Conservation (phyloP, 2,888 invertebrate species). For the Troilus luridus region DNA sequence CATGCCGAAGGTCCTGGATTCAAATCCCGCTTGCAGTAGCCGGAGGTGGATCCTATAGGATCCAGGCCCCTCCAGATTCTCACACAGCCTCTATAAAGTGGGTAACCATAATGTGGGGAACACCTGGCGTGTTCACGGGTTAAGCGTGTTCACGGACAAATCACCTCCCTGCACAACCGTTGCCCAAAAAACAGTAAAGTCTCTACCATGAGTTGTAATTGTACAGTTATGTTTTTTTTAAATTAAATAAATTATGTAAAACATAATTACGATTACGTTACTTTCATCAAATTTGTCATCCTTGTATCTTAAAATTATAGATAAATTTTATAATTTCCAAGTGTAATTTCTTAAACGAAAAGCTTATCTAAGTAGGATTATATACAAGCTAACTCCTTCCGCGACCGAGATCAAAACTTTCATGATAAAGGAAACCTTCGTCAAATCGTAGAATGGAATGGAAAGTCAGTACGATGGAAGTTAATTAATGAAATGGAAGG, state of each 20-base stretch:
- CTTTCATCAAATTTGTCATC: not conserved
- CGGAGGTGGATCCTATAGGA: too few relatives aligned
- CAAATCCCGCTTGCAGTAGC: too few relatives aligned
- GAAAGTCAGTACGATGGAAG: not conserved
- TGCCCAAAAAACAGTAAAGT: too few relatives aligned
- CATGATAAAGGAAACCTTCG: constrained; percentile 37
- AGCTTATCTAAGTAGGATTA: not conserved
- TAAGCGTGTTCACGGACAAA: too few relatives aligned
- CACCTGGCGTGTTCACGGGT: too few relatives aligned
- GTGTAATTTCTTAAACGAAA: not conserved
- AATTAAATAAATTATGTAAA: not conserved
- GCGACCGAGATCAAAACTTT: not conserved
- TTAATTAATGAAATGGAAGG: constrained; percentile 44
- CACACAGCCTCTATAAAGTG: too few relatives aligned
- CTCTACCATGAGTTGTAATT: too few relatives aligned
- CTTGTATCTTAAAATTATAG: not conserved
- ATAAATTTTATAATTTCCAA: not conserved
- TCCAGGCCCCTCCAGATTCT: too few relatives aligned
- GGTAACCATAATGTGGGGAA: too few relatives aligned
- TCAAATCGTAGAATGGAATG: constrained; percentile 14
- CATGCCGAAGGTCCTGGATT: too few relatives aligned
- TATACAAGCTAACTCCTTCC: constrained; percentile 1
- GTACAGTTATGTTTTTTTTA: too few relatives aligned
- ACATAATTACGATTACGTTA: not conserved
- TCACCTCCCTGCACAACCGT: too few relatives aligned